phyloP scores from a whole-genome alignment of 2,113 vertebrate genomes.

The Zonotrichia leucophrys region DNA sequence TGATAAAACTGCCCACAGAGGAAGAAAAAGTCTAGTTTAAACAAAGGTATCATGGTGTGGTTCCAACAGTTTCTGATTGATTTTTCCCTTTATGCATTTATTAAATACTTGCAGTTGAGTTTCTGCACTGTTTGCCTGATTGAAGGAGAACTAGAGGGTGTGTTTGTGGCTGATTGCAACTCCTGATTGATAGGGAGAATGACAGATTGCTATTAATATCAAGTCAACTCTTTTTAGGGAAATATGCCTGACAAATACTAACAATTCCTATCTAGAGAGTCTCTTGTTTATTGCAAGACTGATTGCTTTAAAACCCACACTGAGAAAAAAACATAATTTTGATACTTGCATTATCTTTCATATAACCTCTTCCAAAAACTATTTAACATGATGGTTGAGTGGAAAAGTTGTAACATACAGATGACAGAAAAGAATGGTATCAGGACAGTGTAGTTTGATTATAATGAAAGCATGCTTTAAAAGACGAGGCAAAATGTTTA shows the following conservation, averaged over 20 bases:
- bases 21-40: not conserved
- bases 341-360: slow-evolving; percentile 10
- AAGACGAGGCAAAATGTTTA: not conserved
- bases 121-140: slow-evolving; percentile 37
- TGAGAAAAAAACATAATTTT: not conserved
- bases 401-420: not conserved
- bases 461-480: not conserved
- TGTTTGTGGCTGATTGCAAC: slow-evolving; percentile 54
- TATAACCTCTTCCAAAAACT: not conserved
- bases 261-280: slow-evolving; percentile 9
- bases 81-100: not conserved
- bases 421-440: not conserved
- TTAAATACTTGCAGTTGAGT: not conserved
- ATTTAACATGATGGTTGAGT: not conserved
- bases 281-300: slow-evolving; percentile 28
- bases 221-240: slow-evolving; percentile 38
- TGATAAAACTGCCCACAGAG: not conserved
- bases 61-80: not conserved
- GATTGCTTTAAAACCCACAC: slow-evolving; percentile 4
- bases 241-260: slow-evolving; percentile 37
- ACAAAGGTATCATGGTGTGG: not conserved
- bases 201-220: slow-evolving; percentile 53
- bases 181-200: slow-evolving; percentile 30
- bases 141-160: slow-evolving; percentile 62
- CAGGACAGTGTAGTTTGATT: not conserved